Evolutionary conservation across 2,113 vertebrate species (phyloP).

Genomic region (Ptilonorhynchus violaceus): DNA sequence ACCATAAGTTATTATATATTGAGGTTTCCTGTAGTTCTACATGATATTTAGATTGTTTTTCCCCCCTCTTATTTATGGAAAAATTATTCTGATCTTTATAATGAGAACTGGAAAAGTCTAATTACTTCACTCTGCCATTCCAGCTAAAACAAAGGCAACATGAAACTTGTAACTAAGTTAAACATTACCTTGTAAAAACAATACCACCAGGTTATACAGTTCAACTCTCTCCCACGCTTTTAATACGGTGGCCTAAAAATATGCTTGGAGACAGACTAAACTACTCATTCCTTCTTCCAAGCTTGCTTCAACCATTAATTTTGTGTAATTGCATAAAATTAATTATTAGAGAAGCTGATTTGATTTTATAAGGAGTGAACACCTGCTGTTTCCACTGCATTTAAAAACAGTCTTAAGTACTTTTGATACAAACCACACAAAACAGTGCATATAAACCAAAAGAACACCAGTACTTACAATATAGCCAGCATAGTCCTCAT

Average conservation of each 20-base stretch:
- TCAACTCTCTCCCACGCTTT: background rate
- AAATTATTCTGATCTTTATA: background rate
- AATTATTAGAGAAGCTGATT: background rate
- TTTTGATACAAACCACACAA: background rate
- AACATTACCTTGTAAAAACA: conserved; percentile 11
- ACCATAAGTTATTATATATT: background rate
- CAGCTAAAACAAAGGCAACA: conserved; percentile 3
- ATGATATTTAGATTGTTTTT: background rate
- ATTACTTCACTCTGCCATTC: background rate
- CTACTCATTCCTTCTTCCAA: background rate
- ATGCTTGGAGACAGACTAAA: background rate
- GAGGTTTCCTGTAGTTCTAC: background rate
- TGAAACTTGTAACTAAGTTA: background rate
- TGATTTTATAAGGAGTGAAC: background rate
- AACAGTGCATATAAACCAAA: background rate
- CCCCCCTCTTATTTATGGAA: background rate
- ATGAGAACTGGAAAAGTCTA: background rate
- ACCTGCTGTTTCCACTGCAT: background rate
- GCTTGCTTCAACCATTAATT: background rate
- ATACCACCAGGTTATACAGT: background rate
- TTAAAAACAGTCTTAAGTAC: background rate
- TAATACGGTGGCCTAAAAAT: background rate
- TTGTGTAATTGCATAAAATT: background rate
- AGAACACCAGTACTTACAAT: conserved; percentile 84
- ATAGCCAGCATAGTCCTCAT: conserved; percentile 97